A percentile compares a stretch with the other conserved stretches of the same genome.
These are phyloP conservation scores for Agonopterix subpropinquella DNA, from an alignment of 2,888 invertebrate genomes.

Conservation along the genomic window DNA sequence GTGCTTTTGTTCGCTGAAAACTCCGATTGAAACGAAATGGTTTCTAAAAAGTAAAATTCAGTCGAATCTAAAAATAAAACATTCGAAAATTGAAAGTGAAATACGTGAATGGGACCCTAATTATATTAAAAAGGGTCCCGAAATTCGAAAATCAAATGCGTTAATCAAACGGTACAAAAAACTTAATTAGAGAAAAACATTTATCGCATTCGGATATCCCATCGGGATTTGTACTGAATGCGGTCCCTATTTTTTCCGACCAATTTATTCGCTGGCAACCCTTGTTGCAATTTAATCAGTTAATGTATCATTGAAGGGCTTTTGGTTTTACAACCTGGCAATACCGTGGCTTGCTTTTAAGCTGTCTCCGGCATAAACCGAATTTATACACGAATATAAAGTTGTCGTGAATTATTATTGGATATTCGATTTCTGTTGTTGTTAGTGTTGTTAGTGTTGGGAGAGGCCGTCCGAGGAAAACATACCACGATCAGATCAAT, in stretches of 20 bases:
- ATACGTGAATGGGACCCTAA: too few relatives aligned
- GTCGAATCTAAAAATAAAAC: too few relatives aligned
- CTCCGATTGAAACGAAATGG: too few relatives aligned
- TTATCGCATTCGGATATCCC: conserved; percentile 11
- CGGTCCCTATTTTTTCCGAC: conserved; percentile 17
- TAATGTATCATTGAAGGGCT: conserved; percentile 53
- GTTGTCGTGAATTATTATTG: conserved; percentile 1
- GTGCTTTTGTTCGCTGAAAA: too few relatives aligned
- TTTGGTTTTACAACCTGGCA: conserved; percentile 47
- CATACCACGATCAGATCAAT: too few relatives aligned
- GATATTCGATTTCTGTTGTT: too few relatives aligned
- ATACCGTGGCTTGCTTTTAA: conserved; percentile 34
- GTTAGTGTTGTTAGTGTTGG: too few relatives aligned
- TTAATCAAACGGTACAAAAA: neutral
- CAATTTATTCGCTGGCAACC: conserved; percentile 37
- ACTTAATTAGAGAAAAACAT: conserved; percentile 11
- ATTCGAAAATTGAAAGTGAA: too few relatives aligned
- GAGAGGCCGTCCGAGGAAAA: too few relatives aligned
- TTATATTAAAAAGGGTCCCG: too few relatives aligned
- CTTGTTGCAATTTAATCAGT: conserved; percentile 58
- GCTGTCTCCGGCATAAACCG: conserved; percentile 11
- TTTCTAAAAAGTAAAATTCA: too few relatives aligned
- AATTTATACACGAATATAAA: conserved; percentile 31
- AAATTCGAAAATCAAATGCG: neutral
- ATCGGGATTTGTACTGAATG: neutral